Conservation (phyloP, 2,888 invertebrate genomes). For the Dicroscelio sp. region DNA sequence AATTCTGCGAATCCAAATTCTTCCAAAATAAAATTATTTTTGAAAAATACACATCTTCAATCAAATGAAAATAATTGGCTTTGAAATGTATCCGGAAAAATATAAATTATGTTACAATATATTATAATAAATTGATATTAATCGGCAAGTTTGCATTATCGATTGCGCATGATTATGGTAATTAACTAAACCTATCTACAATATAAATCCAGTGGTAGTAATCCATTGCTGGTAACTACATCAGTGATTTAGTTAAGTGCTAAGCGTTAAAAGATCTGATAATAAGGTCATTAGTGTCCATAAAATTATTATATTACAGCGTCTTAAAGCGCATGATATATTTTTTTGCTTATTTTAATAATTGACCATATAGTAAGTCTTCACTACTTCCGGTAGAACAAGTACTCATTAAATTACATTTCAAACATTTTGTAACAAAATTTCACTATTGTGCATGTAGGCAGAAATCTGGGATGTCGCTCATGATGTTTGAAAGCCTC, state of each 20-base stretch:
- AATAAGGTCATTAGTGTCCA: background rate
- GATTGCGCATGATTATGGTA: background rate
- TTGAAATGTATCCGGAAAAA: no score
- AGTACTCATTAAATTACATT: no score
- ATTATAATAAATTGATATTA: background rate
- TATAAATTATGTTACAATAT: no score
- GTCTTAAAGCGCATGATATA: background rate
- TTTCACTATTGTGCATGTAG: no score
- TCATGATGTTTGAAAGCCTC: no score
- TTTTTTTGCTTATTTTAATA: background rate
- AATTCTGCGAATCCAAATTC: slow-evolving; percentile 5
- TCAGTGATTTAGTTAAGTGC: slow-evolving; percentile 22
- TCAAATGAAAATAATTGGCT: no score
- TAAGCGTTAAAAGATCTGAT: slow-evolving; percentile 37
- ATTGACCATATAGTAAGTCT: background rate
- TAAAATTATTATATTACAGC: background rate
- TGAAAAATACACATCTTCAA: no score
- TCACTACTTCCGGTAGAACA: no score
- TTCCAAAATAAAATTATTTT: no score
- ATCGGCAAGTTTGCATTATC: background rate
- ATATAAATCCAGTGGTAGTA: background rate
- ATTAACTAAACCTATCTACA: background rate
- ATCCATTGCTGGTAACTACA: slow-evolving; percentile 17
- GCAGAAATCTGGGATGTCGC: no score
- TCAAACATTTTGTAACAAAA: no score